Conservation (phyloP, 53 echinoderm and acorn worm genomes). For the Holothuria leucospilota region DNA sequence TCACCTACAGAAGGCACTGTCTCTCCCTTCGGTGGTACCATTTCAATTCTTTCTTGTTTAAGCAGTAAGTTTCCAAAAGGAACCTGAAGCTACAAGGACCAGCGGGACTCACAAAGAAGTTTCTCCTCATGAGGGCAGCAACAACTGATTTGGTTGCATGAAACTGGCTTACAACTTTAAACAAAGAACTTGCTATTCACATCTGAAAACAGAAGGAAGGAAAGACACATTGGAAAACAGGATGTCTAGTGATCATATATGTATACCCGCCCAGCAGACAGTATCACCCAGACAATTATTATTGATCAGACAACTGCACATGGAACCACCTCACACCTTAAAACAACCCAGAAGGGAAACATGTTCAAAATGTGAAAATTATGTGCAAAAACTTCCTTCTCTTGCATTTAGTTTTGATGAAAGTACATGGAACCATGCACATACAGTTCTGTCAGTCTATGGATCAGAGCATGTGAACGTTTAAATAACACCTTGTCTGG, state of each 20-base stretch:
- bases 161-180: neutral
- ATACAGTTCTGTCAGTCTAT: neutral
- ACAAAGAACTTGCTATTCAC: neutral
- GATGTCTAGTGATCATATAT: conserved; percentile 28
- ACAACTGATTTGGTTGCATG: too few species aligned
- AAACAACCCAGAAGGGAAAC: neutral
- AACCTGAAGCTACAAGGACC: neutral
- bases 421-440: too few species aligned
- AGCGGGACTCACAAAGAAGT: too few species aligned
- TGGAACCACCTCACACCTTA: neutral
- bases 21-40: too few species aligned
- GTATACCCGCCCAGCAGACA: neutral
- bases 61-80: neutral
- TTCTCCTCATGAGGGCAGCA: too few species aligned
- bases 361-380: neutral
- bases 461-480: conserved; percentile 19
- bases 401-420: too few species aligned
- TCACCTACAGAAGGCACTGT: too few species aligned
- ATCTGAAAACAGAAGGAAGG: conserved; percentile 2
- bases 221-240: conserved; percentile 10
- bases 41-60: too few species aligned
- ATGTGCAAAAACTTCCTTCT: too few species aligned
- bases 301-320: neutral
- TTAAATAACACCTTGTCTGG: conserved; percentile 51
- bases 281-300: neutral